Conservation (phyloP, 2,888 invertebrate species). For the Phengaris alcon region DNA sequence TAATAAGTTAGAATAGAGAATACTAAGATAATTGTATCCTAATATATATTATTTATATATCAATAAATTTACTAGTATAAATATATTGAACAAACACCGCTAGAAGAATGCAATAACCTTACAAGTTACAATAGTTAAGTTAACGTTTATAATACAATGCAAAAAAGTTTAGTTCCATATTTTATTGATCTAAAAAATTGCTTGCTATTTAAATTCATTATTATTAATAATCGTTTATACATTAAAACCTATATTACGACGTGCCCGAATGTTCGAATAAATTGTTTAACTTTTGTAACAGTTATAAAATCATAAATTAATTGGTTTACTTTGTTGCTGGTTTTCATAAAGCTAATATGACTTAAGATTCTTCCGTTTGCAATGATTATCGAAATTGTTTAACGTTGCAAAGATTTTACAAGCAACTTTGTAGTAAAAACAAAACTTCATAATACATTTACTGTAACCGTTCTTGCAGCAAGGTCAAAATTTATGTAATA, state of each 20-base stretch:
- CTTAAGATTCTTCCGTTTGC: background rate
- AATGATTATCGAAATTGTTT: too few species aligned
- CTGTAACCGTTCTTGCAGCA: background rate
- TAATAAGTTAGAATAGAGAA: background rate
- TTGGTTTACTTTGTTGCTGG: too few species aligned
- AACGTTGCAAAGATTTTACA: background rate
- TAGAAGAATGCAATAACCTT: too few species aligned
- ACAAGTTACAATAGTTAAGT: too few species aligned
- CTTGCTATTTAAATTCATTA: too few species aligned
- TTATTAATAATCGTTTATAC: background rate
- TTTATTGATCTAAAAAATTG: too few species aligned
- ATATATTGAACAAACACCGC: too few species aligned
- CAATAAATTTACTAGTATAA: too few species aligned
- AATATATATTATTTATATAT: too few species aligned
- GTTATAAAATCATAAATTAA: too few species aligned
- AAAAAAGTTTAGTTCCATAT: too few species aligned
- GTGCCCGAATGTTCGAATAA: background rate
- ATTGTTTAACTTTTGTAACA: background rate
- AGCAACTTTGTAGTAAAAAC: background rate
- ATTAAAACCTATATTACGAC: background rate
- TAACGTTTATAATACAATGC: too few species aligned
- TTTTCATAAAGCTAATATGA: background rate
- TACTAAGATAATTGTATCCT: background rate
- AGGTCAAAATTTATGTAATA: constrained; percentile 24
- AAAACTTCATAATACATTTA: background rate